Percentiles rank a stretch among this genome's conserved stretches.
Conservation (phyloP, 37 sponge, comb jelly and placozoan genomes). For the Petrosia ficiformis region DNA sequence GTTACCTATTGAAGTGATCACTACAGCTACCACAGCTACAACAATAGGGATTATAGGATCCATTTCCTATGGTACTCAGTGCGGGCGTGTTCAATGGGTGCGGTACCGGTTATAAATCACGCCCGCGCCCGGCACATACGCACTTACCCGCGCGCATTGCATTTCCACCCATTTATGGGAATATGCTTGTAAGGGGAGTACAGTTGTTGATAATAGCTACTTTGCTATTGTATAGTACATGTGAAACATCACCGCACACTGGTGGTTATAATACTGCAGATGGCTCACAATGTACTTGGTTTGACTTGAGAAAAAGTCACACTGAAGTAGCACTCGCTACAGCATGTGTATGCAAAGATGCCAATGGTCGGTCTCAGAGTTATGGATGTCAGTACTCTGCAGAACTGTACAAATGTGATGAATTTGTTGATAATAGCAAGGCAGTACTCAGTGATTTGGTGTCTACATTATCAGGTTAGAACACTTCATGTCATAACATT, state of each 20-base stretch:
- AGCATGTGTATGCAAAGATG: slow-evolving; percentile 1
- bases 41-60: too few relatives aligned
- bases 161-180: too few relatives aligned
- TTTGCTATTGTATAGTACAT: too few relatives aligned
- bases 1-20: too few relatives aligned
- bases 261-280: background rate
- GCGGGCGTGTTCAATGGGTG: too few relatives aligned
- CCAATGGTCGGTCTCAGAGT: background rate
- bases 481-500: background rate
- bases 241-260: slow-evolving; percentile 1
- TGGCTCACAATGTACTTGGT: slow-evolving; percentile 13
- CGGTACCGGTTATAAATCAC: too few relatives aligned
- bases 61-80: too few relatives aligned
- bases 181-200: too few relatives aligned
- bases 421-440: background rate
- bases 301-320: slow-evolving; percentile 3
- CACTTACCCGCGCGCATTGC: too few relatives aligned
- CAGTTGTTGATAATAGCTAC: too few relatives aligned
- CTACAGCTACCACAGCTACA: too few relatives aligned
- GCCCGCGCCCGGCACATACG: too few relatives aligned
- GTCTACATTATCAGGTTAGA: background rate
- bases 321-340: background rate
- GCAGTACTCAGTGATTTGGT: background rate
- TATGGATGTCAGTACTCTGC: slow-evolving; percentile 5
- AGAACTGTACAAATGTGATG: slow-evolving; percentile 4